Conservation (phyloP, 37 sponge, comb jelly and placozoan genomes). For the Chondrilla cf. caribensis region DNA sequence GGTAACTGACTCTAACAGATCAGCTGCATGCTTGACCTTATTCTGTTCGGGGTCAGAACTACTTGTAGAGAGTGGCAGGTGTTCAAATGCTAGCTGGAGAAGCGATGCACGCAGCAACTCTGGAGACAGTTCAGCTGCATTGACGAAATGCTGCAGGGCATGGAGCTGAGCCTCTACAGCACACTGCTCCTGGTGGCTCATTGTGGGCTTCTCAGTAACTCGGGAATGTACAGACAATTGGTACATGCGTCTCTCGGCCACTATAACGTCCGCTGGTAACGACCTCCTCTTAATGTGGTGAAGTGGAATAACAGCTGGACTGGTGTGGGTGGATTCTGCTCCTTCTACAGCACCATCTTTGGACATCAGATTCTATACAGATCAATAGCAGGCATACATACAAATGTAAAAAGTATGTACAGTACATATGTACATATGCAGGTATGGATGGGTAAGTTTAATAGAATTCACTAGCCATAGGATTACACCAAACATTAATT, state of each 20-base stretch:
- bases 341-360: neutral
- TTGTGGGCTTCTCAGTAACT: neutral
- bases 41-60: neutral
- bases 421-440: neutral
- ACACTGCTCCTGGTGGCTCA: neutral
- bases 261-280: neutral
- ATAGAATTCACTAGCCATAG: no score
- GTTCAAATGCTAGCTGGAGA: constrained; percentile 46
- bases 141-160: constrained; percentile 40
- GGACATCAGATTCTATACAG: neutral
- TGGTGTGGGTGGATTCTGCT: neutral
- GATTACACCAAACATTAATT: no score
- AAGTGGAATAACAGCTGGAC: neutral
- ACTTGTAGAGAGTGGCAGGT: constrained; percentile 6
- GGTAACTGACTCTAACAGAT: neutral
- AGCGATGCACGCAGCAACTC: constrained; percentile 25
- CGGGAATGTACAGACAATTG: neutral
- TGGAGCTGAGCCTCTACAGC: constrained; percentile 18
- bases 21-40: no score
- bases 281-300: neutral
- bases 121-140: neutral
- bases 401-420: neutral
- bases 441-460: no score
- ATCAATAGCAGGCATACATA: neutral
- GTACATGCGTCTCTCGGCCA: neutral